Evolutionary conservation across 2,113 vertebrate genomes (phyloP).

Genomic region (Lasiurus cinereus): DNA sequence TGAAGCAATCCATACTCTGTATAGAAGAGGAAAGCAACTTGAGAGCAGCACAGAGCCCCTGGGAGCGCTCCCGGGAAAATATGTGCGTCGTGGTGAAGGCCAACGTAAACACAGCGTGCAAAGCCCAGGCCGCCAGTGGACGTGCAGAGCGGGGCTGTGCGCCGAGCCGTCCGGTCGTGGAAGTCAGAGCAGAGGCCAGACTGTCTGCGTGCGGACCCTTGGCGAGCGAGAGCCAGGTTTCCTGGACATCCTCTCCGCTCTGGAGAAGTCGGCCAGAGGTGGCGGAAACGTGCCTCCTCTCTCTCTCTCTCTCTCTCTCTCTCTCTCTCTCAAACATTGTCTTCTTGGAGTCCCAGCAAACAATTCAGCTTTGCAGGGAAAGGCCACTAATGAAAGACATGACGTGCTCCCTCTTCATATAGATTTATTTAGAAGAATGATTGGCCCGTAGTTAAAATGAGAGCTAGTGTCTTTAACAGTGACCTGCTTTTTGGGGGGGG

Average conservation of each 20-base stretch:
- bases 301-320: neutral
- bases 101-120: constrained; percentile 56
- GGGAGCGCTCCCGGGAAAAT: constrained; percentile 17
- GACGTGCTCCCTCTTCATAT: constrained; percentile 3
- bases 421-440: constrained; percentile 48
- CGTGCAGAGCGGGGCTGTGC: neutral
- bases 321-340: constrained; percentile 1
- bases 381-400: neutral
- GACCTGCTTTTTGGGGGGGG: neutral
- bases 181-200: constrained; percentile 64
- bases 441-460: constrained; percentile 17
- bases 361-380: constrained; percentile 40
- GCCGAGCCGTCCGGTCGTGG: constrained; percentile 57
- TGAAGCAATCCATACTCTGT: neutral
- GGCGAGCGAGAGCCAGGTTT: neutral
- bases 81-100: neutral
- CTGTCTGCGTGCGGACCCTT: neutral
- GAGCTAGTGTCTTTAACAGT: neutral
- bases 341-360: constrained; percentile 44
- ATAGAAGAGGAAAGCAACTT: constrained; percentile 25
- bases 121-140: neutral
- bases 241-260: constrained; percentile 24
- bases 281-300: constrained; percentile 63
- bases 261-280: constrained; percentile 65
- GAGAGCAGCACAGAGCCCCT: constrained; percentile 33